Evolutionary conservation across 2,797 vertebrate genomes (phyloP).

Genomic region (Tragelaphus oryx): DNA sequence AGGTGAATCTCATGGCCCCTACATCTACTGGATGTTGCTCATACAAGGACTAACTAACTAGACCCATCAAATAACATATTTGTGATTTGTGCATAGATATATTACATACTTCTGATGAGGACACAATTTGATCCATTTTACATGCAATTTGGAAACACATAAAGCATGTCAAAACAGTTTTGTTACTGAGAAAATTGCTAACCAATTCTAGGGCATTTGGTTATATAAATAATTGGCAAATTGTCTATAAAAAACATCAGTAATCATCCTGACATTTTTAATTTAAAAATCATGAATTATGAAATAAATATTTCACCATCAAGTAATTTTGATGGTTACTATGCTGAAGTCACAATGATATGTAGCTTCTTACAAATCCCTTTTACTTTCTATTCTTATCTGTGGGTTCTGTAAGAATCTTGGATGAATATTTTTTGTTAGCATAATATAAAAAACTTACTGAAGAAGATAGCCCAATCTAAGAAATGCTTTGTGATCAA

Average conservation of each 20-base stretch:
- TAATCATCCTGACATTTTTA: neutral
- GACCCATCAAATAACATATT: neutral
- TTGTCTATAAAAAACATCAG: neutral
- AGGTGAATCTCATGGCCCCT: neutral
- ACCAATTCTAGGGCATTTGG: neutral
- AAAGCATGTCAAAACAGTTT: neutral
- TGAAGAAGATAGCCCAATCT: neutral
- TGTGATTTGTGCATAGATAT: neutral
- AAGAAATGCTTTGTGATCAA: neutral
- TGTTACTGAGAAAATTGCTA: neutral
- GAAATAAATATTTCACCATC: neutral
- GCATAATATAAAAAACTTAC: neutral
- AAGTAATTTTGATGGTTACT: neutral
- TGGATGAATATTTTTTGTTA: neutral
- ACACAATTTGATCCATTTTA: neutral
- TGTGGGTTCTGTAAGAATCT: neutral
- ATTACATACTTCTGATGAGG: neutral
- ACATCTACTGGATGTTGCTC: neutral
- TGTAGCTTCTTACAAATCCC: neutral
- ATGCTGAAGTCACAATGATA: neutral
- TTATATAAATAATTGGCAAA: conserved; percentile 1
- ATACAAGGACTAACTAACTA: conserved; percentile 21
- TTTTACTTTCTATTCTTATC: neutral
- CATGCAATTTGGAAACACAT: neutral
- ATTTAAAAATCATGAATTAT: neutral